These are phyloP conservation scores for Dallia pectoralis DNA, from an alignment of 2,797 vertebrate species.

Conservation along the genomic window DNA sequence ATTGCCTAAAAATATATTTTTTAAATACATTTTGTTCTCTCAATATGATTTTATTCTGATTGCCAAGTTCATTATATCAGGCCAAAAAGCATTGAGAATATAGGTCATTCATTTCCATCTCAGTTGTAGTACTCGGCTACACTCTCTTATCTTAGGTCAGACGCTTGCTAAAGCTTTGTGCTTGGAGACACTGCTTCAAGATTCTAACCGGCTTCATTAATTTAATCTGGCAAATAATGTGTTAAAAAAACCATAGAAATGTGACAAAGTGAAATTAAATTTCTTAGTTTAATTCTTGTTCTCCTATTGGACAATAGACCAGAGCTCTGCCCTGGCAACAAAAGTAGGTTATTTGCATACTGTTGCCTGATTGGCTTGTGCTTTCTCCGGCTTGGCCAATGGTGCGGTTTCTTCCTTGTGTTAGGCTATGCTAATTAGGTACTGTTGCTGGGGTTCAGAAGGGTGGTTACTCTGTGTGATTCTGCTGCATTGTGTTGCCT, in stretches of 20 bases:
- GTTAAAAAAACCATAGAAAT: slow-evolving; percentile 68
- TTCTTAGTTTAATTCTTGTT: slow-evolving; percentile 88
- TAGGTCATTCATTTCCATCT: slow-evolving; percentile 45
- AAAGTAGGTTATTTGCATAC: slow-evolving; percentile 83
- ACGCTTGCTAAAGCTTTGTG: slow-evolving; percentile 38
- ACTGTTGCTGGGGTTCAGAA: slow-evolving; percentile 86
- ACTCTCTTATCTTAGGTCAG: slow-evolving; percentile 41
- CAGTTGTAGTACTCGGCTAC: slow-evolving; percentile 27
- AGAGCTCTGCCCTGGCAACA: slow-evolving; percentile 88
- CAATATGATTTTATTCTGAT: neutral
- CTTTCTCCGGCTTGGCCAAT: slow-evolving; percentile 75
- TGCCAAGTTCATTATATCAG: neutral
- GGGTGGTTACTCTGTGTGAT: slow-evolving; percentile 74
- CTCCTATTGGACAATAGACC: slow-evolving; percentile 83
- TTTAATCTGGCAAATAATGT: slow-evolving; percentile 57
- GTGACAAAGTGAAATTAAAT: slow-evolving; percentile 85
- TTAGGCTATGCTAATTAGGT: slow-evolving; percentile 90
- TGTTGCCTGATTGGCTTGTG: slow-evolving; percentile 72
- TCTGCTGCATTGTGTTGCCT: slow-evolving; percentile 84
- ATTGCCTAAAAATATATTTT: neutral
- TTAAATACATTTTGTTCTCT: neutral
- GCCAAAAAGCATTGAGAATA: slow-evolving; percentile 42
- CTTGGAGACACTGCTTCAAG: slow-evolving; percentile 47
- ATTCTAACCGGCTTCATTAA: slow-evolving; percentile 49
- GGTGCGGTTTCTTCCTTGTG: slow-evolving; percentile 66